Evolutionary conservation across 2,797 vertebrate species (phyloP).

Genomic region (Paratrypauchen microcephalus): DNA sequence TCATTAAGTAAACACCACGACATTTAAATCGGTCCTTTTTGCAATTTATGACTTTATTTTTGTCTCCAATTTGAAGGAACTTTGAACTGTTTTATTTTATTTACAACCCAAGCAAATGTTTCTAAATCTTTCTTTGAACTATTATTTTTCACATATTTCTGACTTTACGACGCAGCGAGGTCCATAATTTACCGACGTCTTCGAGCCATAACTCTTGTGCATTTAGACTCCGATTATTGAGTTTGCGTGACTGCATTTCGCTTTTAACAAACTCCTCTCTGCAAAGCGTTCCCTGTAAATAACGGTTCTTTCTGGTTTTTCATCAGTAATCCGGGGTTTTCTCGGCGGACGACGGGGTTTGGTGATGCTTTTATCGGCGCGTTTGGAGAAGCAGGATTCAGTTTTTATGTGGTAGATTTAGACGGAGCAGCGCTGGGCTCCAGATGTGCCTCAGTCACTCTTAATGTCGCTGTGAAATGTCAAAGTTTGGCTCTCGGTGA

Average conservation of each 20-base stretch:
- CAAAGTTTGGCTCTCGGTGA: background rate
- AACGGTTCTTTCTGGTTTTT: slow-evolving; percentile 33
- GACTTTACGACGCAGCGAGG: slow-evolving; percentile 13
- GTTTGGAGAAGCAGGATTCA: slow-evolving; percentile 59
- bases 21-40: background rate
- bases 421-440: slow-evolving; percentile 64
- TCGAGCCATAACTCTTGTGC: background rate
- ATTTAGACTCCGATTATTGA: background rate
- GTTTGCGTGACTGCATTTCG: slow-evolving; percentile 25
- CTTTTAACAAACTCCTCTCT: slow-evolving; percentile 12
- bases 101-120: background rate
- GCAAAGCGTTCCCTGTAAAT: slow-evolving; percentile 50
- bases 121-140: slow-evolving; percentile 1
- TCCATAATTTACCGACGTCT: slow-evolving; percentile 11
- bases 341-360: slow-evolving; percentile 65
- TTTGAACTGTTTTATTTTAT: background rate
- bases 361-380: slow-evolving; percentile 73
- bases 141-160: background rate
- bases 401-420: slow-evolving; percentile 68
- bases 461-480: slow-evolving; percentile 68
- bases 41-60: background rate
- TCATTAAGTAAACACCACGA: background rate
- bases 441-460: slow-evolving; percentile 75
- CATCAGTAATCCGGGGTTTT: slow-evolving; percentile 50
- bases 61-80: background rate